Evolutionary conservation across 2,113 vertebrate species (phyloP).

Genomic region (Sinocyclocheilus rhinocerous): DNA sequence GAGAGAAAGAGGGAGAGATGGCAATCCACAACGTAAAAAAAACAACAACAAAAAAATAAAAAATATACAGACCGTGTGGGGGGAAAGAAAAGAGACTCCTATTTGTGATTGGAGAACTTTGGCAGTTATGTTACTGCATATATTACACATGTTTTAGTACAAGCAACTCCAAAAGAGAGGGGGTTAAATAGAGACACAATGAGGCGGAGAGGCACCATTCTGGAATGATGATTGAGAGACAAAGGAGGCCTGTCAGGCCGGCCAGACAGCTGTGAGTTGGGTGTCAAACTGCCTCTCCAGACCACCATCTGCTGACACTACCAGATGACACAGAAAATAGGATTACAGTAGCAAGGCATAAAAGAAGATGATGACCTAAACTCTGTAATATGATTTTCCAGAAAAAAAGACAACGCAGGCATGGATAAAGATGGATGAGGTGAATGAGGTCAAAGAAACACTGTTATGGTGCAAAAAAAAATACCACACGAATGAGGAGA

Average conservation of each 20-base stretch:
- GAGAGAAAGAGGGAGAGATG: constrained; percentile 12
- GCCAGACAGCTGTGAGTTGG: constrained; percentile 70
- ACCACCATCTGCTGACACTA: constrained; percentile 73
- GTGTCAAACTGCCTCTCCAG: constrained; percentile 62
- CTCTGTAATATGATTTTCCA: constrained; percentile 74
- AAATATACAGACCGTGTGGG: constrained; percentile 22
- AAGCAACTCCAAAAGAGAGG: constrained; percentile 52
- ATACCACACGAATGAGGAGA: constrained; percentile 25
- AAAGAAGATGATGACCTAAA: constrained; percentile 72
- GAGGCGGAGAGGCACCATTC: constrained; percentile 52
- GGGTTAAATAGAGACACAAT: constrained; percentile 58
- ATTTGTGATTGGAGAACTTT: constrained; percentile 47
- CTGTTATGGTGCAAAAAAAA: constrained; percentile 24
- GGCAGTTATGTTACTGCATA: constrained; percentile 60
- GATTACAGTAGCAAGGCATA: constrained; percentile 75
- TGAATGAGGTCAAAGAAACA: constrained; percentile 66
- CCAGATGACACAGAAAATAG: constrained; percentile 80
- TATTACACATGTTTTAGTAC: no score
- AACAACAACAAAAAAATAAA: background rate
- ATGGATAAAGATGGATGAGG: constrained; percentile 63
- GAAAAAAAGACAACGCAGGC: constrained; percentile 49
- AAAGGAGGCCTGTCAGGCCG: constrained; percentile 65
- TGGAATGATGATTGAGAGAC: constrained; percentile 62
- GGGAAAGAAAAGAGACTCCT: constrained; percentile 37
- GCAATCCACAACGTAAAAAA: constrained; percentile 5